These are phyloP conservation scores for Antigone vipio DNA, from an alignment of 2,113 vertebrate species.

Conservation along the genomic window DNA sequence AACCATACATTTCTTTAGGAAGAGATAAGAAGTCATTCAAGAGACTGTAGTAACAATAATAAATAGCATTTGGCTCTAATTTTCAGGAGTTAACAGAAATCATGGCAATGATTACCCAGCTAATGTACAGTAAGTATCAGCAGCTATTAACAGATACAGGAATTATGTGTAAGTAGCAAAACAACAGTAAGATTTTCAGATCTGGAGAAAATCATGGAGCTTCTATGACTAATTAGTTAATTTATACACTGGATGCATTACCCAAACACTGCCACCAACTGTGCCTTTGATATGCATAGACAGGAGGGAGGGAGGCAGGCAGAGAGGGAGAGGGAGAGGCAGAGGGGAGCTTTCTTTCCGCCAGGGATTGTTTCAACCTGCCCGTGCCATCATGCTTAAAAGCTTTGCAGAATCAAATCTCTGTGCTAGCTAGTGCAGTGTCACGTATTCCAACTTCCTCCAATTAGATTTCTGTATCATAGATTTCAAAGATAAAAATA, in stretches of 20 bases:
- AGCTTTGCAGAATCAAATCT: slow-evolving; percentile 25
- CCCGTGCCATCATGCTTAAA: slow-evolving; percentile 43
- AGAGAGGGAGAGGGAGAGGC: slow-evolving; percentile 7
- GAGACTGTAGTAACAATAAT: not conserved
- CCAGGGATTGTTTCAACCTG: slow-evolving; percentile 65
- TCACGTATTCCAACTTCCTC: not conserved
- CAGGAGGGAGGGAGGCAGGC: slow-evolving; percentile 55
- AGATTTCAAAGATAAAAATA: not conserved
- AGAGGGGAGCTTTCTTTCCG: slow-evolving; percentile 64
- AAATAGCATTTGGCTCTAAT: slow-evolving; percentile 28
- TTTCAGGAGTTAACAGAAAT: slow-evolving; percentile 64
- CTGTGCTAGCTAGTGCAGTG: not conserved
- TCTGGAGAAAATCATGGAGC: slow-evolving; percentile 61
- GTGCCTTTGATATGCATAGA: slow-evolving; percentile 90
- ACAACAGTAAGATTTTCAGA: slow-evolving; percentile 67
- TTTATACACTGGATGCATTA: slow-evolving; percentile 83
- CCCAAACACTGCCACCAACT: slow-evolving; percentile 89
- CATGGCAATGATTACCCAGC: slow-evolving; percentile 60
- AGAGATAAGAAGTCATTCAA: not conserved
- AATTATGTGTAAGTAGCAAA: slow-evolving; percentile 45
- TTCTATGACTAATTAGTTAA: slow-evolving; percentile 89
- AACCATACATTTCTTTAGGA: not conserved
- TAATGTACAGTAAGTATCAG: slow-evolving; percentile 62
- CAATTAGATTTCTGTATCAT: not conserved
- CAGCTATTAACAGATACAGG: slow-evolving; percentile 63